phyloP scores from a whole-genome alignment of 2,888 invertebrate species.

The Ctenicera cuprea region DNA sequence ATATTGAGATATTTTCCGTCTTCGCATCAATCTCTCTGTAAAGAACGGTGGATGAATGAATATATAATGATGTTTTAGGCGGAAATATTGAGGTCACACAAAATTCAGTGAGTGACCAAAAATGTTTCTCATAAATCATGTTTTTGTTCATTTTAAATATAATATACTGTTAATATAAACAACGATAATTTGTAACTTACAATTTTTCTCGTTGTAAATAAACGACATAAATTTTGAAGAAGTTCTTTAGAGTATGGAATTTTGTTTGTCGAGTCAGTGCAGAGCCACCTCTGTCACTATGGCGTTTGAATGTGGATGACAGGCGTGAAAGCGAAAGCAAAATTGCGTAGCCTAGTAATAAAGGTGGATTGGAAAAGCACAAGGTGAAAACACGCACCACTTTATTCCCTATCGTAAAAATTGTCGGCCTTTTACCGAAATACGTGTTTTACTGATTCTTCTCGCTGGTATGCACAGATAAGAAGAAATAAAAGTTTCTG shows the following conservation, averaged over 20 bases:
- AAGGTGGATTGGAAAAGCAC: constrained; percentile 16
- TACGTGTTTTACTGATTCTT: background rate
- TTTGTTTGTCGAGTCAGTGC: background rate
- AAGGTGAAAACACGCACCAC: constrained; percentile 24
- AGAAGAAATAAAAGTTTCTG: background rate
- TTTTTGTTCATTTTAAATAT: too few relatives aligned
- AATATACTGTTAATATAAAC: too few relatives aligned
- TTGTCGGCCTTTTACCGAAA: constrained; percentile 13
- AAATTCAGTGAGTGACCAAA: too few relatives aligned
- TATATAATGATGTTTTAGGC: background rate
- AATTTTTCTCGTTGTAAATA: too few relatives aligned
- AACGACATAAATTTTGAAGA: too few relatives aligned
- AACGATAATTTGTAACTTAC: too few relatives aligned
- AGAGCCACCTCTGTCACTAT: background rate
- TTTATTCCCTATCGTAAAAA: constrained; percentile 23
- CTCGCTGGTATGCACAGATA: constrained; percentile 5
- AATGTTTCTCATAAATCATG: too few relatives aligned
- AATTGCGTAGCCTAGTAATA: constrained; percentile 26
- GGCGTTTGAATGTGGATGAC: constrained; percentile 7
- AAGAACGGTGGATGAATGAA: constrained; percentile 1
- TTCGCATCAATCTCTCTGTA: constrained; percentile 13
- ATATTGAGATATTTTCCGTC: constrained; percentile 10
- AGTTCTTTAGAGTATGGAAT: too few relatives aligned
- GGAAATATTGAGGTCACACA: background rate
- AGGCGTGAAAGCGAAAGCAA: constrained; percentile 30